Evolutionary conservation across 2,113 vertebrate genomes (phyloP).

Genomic region (Nerophis ophidion): DNA sequence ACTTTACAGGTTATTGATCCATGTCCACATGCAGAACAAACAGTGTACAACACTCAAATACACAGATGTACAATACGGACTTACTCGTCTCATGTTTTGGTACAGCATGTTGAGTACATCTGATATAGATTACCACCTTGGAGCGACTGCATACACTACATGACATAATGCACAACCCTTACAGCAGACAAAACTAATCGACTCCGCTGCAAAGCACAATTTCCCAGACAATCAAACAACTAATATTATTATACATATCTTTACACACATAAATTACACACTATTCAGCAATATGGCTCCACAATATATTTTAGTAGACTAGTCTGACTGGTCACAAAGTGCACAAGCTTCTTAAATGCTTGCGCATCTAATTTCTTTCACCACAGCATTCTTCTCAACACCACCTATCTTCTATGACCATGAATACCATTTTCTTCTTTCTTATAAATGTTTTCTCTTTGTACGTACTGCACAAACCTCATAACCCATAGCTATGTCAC

Average conservation of each 20-base stretch:
- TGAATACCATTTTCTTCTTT: neutral
- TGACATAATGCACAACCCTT: slow-evolving; percentile 61
- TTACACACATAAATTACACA: neutral
- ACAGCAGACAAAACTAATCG: slow-evolving; percentile 29
- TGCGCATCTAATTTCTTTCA: neutral
- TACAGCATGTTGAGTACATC: slow-evolving; percentile 65
- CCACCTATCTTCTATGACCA: neutral
- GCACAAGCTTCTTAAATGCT: neutral
- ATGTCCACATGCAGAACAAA: neutral
- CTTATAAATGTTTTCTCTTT: slow-evolving; percentile 11
- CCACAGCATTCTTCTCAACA: neutral
- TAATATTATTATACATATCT: neutral
- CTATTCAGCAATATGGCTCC: neutral
- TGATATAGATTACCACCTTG: slow-evolving; percentile 62
- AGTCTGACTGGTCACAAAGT: neutral
- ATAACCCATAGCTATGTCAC: slow-evolving; percentile 6
- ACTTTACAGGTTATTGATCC: neutral
- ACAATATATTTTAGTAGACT: slow-evolving; percentile 1
- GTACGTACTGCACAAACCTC: slow-evolving; percentile 2
- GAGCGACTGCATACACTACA: slow-evolving; percentile 56
- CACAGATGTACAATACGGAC: slow-evolving; percentile 22
- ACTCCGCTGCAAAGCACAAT: slow-evolving; percentile 24
- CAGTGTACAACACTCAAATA: slow-evolving; percentile 1
- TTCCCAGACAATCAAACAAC: slow-evolving; percentile 12
- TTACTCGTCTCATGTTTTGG: slow-evolving; percentile 71